Evolutionary conservation across 2,113 vertebrate genomes (phyloP).

Genomic region (Pontoporia blainvillei): DNA sequence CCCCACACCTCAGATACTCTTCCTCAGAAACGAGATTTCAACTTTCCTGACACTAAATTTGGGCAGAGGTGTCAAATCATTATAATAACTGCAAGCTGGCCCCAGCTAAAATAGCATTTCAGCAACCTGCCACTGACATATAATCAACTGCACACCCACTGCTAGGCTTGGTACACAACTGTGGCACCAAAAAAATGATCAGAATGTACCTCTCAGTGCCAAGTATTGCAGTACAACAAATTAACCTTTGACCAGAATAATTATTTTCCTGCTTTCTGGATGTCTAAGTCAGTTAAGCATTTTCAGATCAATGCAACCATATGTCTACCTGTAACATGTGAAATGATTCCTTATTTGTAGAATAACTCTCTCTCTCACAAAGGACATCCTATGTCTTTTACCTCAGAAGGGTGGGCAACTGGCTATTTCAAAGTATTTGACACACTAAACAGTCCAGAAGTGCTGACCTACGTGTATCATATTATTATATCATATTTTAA

Average conservation of each 20-base stretch:
- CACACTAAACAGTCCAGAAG: not conserved
- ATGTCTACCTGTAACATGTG: slow-evolving; percentile 60
- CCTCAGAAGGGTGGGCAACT: not conserved
- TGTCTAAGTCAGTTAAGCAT: slow-evolving; percentile 64
- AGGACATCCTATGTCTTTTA: slow-evolving; percentile 7
- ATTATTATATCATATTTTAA: slow-evolving; percentile 11
- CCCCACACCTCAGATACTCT: slow-evolving; percentile 16
- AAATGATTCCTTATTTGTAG: slow-evolving; percentile 50
- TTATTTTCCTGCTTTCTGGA: slow-evolving; percentile 62
- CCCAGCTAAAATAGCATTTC: slow-evolving; percentile 61
- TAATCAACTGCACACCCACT: slow-evolving; percentile 63
- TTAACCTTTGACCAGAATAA: slow-evolving; percentile 68
- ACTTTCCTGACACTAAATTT: slow-evolving; percentile 66
- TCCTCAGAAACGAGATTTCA: slow-evolving; percentile 63
- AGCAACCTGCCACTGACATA: slow-evolving; percentile 53
- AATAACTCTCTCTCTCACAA: slow-evolving; percentile 21
- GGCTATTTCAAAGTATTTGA: slow-evolving; percentile 27
- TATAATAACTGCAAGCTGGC: slow-evolving; percentile 64
- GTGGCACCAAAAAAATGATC: slow-evolving; percentile 54
- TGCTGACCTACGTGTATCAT: not conserved
- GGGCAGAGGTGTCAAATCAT: slow-evolving; percentile 58
- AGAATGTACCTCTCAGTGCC: slow-evolving; percentile 53
- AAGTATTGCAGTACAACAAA: slow-evolving; percentile 51
- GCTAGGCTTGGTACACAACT: slow-evolving; percentile 58
- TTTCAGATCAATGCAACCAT: slow-evolving; percentile 60